A percentile compares a stretch with the other conserved stretches of the same genome.
These are phyloP conservation scores for Fragum whitleyi DNA, from an alignment of 2,888 invertebrate species.

Conservation along the genomic window DNA sequence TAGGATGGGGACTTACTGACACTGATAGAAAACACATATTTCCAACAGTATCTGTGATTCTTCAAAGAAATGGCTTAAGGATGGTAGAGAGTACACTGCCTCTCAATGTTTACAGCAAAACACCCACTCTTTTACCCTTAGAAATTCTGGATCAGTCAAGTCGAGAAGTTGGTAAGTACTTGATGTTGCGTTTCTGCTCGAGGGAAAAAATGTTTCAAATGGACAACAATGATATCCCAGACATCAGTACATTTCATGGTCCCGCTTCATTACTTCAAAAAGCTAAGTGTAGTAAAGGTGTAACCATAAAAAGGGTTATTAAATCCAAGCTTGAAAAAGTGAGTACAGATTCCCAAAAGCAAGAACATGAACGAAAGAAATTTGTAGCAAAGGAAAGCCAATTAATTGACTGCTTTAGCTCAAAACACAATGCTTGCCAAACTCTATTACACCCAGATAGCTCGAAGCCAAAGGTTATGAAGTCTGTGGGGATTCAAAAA, in stretches of 20 bases:
- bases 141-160: conserved; percentile 37
- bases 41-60: conserved; percentile 29
- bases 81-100: background rate
- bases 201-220: background rate
- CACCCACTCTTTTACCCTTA: conserved; percentile 11
- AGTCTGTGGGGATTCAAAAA: background rate
- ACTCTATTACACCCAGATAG: background rate
- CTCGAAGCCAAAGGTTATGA: conserved; percentile 6
- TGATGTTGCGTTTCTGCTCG: conserved; percentile 28
- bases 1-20: conserved; percentile 26
- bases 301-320: conserved; percentile 38
- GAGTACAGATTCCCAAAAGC: background rate
- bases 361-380: background rate
- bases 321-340: conserved; percentile 23
- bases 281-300: conserved; percentile 45
- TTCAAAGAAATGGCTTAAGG: conserved; percentile 30
- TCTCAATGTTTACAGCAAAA: conserved; percentile 37
- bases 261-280: conserved; percentile 27
- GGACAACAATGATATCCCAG: background rate
- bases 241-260: background rate
- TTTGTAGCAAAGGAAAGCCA: background rate
- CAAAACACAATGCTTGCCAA: conserved; percentile 1
- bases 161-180: conserved; percentile 29
- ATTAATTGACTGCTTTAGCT: background rate
- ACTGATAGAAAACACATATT: conserved; percentile 24